phyloP scores from a whole-genome alignment of 2,113 vertebrate species.

The Myocastor coypus region DNA sequence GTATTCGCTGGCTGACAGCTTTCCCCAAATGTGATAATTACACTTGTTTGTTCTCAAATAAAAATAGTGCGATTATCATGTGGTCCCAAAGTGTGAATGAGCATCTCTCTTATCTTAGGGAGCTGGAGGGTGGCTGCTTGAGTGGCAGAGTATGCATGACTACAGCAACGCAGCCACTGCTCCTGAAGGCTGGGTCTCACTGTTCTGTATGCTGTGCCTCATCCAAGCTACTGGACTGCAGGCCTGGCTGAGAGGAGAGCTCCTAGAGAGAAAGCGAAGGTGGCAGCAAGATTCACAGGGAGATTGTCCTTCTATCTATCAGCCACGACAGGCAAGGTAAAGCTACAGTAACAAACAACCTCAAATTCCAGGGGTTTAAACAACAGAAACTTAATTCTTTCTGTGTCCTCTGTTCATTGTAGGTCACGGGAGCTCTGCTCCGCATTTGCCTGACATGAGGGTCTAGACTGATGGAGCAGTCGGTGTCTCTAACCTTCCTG shows the following conservation, averaged over 20 bases:
- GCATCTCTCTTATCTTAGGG: background rate
- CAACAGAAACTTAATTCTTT: background rate
- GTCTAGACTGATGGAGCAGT: background rate
- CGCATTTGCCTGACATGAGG: background rate
- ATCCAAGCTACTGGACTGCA: background rate
- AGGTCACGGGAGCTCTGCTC: background rate
- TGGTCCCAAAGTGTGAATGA: background rate
- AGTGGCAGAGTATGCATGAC: background rate
- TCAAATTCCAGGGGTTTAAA: background rate
- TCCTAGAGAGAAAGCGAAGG: background rate
- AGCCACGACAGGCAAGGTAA: background rate
- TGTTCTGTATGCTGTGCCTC: background rate
- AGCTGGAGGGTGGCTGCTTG: background rate
- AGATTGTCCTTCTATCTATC: background rate
- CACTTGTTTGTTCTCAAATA: slow-evolving; percentile 58
- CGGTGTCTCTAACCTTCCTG: background rate
- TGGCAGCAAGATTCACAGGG: background rate
- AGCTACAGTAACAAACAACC: background rate
- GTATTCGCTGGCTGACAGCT: background rate
- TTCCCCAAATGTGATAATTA: slow-evolving; percentile 56
- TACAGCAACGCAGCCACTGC: background rate
- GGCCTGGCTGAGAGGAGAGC: background rate
- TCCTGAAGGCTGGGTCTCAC: background rate
- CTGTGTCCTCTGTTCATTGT: background rate
- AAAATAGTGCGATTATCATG: slow-evolving; percentile 24